Conservation (phyloP, 2,797 vertebrate species). For the Avahi laniger region DNA sequence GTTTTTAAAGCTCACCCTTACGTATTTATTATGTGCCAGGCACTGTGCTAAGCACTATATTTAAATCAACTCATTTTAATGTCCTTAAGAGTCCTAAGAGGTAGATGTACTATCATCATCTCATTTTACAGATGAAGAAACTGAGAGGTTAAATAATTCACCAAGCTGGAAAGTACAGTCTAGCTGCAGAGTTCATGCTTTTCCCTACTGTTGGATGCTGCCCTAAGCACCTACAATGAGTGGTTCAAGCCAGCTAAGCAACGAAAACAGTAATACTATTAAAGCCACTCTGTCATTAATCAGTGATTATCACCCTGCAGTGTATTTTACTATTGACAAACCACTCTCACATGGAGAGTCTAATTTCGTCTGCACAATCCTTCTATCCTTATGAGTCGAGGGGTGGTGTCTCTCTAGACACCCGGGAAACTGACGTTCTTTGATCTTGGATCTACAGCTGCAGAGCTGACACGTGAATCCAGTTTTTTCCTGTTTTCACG, state of each 20-base stretch:
- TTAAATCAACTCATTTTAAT: not conserved
- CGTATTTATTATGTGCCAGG: not conserved
- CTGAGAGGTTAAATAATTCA: not conserved
- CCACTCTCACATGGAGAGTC: not conserved
- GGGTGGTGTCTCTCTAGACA: not conserved
- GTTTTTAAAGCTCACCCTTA: not conserved
- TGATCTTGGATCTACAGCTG: not conserved
- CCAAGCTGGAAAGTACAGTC: not conserved
- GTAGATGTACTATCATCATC: not conserved
- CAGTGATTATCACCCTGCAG: not conserved
- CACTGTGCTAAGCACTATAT: not conserved
- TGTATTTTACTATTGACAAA: not conserved
- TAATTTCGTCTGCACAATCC: not conserved
- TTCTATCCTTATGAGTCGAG: not conserved
- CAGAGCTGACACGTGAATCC: not conserved
- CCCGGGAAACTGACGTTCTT: not conserved
- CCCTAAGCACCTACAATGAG: not conserved
- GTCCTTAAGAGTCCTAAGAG: not conserved
- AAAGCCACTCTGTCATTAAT: not conserved
- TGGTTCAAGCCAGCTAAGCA: not conserved
- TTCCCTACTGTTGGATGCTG: too few relatives aligned
- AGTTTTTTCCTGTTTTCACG: not conserved
- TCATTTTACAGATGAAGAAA: slow-evolving; percentile 15
- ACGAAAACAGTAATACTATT: not conserved
- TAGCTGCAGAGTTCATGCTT: not conserved